Evolutionary conservation across 2,113 vertebrate genomes (phyloP).

Genomic region (Pterocles gutturalis): DNA sequence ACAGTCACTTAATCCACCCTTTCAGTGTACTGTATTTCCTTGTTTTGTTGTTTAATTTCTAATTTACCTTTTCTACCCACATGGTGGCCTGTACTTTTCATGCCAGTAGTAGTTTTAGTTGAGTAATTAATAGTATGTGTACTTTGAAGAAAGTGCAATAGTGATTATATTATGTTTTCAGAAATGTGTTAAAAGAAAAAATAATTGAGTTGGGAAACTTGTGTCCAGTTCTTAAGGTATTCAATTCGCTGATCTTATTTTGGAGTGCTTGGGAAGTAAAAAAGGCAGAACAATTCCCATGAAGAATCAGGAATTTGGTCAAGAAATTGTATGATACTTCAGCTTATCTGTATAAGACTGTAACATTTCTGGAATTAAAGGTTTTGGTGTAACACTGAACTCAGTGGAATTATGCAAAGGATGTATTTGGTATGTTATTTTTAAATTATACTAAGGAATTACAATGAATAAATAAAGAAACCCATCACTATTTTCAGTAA

Average conservation of each 20-base stretch:
- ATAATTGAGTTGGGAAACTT: background rate
- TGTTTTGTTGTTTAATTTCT: background rate
- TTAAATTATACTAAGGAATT: background rate
- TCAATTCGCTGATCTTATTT: background rate
- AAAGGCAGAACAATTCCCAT: background rate
- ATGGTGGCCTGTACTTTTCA: background rate
- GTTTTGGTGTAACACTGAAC: background rate
- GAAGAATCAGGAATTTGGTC: background rate
- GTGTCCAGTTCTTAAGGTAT: background rate
- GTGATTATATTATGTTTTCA: background rate
- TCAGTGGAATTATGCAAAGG: background rate
- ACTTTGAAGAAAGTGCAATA: background rate
- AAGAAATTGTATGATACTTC: background rate
- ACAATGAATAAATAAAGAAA: background rate
- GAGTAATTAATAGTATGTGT: background rate
- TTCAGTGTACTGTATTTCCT: background rate
- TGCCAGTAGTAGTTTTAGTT: background rate
- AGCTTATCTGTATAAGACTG: background rate
- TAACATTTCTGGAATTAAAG: background rate
- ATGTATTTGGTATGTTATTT: background rate
- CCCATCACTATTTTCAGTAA: background rate
- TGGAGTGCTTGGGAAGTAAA: background rate
- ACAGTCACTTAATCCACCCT: background rate
- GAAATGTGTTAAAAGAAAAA: background rate
- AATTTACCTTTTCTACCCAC: background rate